Base-by-base conservation (phyloP, 2,797 vertebrate genomes). In the Danio albolineatus region DNA sequence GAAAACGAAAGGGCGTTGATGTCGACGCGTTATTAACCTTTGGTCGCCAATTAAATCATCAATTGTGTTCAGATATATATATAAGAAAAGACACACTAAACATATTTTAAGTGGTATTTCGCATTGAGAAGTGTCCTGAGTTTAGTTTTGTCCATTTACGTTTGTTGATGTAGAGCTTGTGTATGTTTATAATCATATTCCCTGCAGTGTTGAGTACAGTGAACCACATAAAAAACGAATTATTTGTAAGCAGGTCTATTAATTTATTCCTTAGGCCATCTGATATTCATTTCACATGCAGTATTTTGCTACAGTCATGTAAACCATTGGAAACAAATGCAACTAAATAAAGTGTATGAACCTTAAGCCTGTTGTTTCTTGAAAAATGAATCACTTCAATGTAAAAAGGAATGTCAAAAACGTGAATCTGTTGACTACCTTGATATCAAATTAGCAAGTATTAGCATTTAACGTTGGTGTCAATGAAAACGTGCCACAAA, bases 1-100 rank as follows among this genome's bases (percentile, higher is more conserved):
- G 82, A 86, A 1, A 95, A 90, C 92, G 94, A 92, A 93, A 64
- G 93, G 92, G 92, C 93, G 93, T 93, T n/a, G 92, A 92, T 46
- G 17, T 71, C 44, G 0, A 51, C 54, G 70, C 53, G 8, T 49
- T 78, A 16, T 76, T 19, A 57, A 62, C 48, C 64, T 86, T 90
- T 83, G 93, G 90, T 92, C 88, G 91, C 93, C 76, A 60, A 19
- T 61, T 49, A 13, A 17, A 14, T 74, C 21, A 39, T 10, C 16
- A 38, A 19, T 48, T 73, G 8, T 8, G 10, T 66, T 54, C 6
- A 54, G 44, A 38, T 36, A 21, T 41, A n/a, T n/a, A 28, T 28
- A 28, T 28, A 28, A 74, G 17, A 83, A 59, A 43, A 13, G 28
- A 19, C 43, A 2, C 19, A 9, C 38, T 48, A 72, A 57, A 57